phyloP scores from a whole-genome alignment of 2,113 vertebrate species.

The Scortum barcoo region DNA sequence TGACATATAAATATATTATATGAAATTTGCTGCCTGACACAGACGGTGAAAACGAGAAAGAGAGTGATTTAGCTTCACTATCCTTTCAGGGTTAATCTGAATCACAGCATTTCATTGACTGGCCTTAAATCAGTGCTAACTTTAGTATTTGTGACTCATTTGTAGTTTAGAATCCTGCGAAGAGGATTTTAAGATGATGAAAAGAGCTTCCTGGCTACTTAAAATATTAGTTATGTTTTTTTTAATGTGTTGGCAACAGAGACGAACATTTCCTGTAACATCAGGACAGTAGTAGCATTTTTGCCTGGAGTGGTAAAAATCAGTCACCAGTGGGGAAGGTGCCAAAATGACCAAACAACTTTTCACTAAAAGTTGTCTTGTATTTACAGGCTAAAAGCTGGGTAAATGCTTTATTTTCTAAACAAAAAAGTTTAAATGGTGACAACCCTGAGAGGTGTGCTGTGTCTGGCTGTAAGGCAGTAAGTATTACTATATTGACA shows the following conservation, averaged over 20 bases:
- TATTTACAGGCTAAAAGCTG: background rate
- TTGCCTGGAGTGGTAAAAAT: background rate
- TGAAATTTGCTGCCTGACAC: background rate
- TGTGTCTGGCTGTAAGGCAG: background rate
- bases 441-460: background rate
- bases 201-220: background rate
- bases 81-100: background rate
- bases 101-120: slow-evolving; percentile 5
- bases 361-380: background rate
- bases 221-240: background rate
- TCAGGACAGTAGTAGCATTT: background rate
- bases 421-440: background rate
- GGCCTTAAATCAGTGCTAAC: background rate
- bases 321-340: background rate
- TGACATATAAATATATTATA: background rate
- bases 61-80: background rate
- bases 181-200: background rate
- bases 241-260: background rate
- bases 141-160: slow-evolving; percentile 16
- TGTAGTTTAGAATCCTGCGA: background rate
- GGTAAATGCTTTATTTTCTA: background rate
- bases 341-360: background rate
- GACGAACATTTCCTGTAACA: background rate
- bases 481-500: background rate
- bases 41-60: background rate